Base-by-base conservation (phyloP, 2,888 invertebrate species). In the Phalangium opilio region DNA sequence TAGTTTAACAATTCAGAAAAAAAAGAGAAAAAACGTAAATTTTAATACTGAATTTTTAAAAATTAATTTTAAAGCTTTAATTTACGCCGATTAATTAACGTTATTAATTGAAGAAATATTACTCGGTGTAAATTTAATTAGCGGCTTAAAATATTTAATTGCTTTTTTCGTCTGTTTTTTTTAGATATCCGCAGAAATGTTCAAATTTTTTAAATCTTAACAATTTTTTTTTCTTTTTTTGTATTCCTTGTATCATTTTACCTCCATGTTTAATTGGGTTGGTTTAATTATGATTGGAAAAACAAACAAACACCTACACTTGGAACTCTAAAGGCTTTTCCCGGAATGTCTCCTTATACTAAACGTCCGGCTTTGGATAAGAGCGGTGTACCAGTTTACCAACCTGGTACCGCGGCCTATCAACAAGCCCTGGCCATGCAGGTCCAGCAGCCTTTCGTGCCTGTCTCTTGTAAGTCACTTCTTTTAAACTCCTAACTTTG, bases 401-500 rank as follows among this genome's bases (percentile, higher is more conserved):
- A 87, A 72, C 86, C 89, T 67, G 83, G 85, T 66, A 85, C 87
- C 74, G 49, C 58, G 18, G 50, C 50, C 40, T 52, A 52, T 33
- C 52, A 50, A 43, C 90, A 90, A 73, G 78, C 90, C 72, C 83
- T 90, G 80, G 86, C 86, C 75, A 60, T 62, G 60, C 78, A 85
- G 65, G 78, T 82, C 74, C 59, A 57, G 53, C 86, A 87, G 79
- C 89, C 87, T 71, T 89, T 86, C 77, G 87, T 89, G 80, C 87
- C 89, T 79, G 87, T 89, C 76, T 87, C 90, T 83, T 90, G 89
- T 90, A 89, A 91, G 89, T 87, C n/a, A 27, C 4, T 27, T 27
- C 8, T 27, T 27, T 27, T 27, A 27, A 27, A 8, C n/a, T n/a
- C n/a, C n/a, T n/a, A n/a, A n/a, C n/a, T n/a, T n/a, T n/a, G n/a